These are phyloP conservation scores for Oligia strigilis DNA, from an alignment of 2,888 invertebrate genomes.

Conservation along the genomic window DNA sequence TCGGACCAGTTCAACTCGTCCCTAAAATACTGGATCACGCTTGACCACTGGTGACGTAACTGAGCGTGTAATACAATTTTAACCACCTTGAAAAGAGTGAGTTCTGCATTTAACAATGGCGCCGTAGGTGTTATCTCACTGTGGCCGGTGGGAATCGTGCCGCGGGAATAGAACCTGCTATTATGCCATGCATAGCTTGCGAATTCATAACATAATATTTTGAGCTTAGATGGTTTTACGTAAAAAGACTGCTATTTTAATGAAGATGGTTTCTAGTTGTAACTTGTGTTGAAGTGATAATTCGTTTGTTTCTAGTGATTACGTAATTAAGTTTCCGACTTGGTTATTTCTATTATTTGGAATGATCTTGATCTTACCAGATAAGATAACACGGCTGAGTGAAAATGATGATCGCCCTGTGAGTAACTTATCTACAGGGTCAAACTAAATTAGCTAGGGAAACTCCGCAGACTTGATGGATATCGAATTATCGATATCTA, in stretches of 20 bases:
- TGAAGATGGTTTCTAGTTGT: background rate
- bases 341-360: background rate
- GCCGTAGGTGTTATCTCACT: slow-evolving; percentile 66
- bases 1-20: background rate
- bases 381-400: background rate
- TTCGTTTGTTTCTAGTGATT: slow-evolving; percentile 29
- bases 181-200: slow-evolving; percentile 56
- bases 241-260: slow-evolving; percentile 24
- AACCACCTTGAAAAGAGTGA: slow-evolving; percentile 65
- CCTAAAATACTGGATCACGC: slow-evolving; percentile 5
- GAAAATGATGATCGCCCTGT: background rate
- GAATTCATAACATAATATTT: slow-evolving; percentile 60
- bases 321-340: slow-evolving; percentile 4
- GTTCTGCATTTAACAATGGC: slow-evolving; percentile 59
- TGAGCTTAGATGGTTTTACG: slow-evolving; percentile 26
- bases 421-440: too few species aligned
- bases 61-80: slow-evolving; percentile 48
- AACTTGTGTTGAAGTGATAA: background rate
- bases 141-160: slow-evolving; percentile 65
- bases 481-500: too few species aligned
- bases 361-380: background rate
- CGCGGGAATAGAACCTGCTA: slow-evolving; percentile 69
- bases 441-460: too few species aligned
- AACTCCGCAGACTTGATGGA: too few species aligned
- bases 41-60: slow-evolving; percentile 54